Conservation (phyloP, 2,888 invertebrate species). For the Girardia tigrina region DNA sequence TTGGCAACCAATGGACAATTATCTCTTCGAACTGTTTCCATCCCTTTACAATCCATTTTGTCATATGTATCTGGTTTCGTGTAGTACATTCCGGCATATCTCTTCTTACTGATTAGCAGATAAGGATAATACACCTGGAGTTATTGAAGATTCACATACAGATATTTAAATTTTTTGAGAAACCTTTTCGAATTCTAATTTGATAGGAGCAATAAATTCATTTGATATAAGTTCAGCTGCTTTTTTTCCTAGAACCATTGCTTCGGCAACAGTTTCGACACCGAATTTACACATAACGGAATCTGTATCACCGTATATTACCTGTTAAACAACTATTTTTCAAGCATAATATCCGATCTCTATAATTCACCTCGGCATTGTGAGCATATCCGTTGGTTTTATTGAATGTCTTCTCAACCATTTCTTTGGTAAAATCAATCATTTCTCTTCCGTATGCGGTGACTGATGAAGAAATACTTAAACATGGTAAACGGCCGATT, state of each 20-base stretch:
- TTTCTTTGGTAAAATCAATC: constrained; percentile 85
- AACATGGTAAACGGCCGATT: constrained; percentile 80
- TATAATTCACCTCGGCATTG: constrained; percentile 63
- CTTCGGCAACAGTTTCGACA: constrained; percentile 70
- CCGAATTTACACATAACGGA: constrained; percentile 99
- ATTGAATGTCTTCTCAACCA: constrained; percentile 67
- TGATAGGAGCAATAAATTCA: constrained; percentile 86
- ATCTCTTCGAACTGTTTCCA: constrained; percentile 92
- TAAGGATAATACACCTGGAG: constrained; percentile 81
- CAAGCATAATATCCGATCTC: not conserved
- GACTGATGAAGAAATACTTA: constrained; percentile 83
- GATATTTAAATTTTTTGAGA: not conserved
- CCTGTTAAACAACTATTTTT: constrained; percentile 45
- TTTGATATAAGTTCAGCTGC: constrained; percentile 79
- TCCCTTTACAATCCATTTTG: constrained; percentile 92
- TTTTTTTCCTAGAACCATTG: constrained; percentile 81
- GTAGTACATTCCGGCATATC: constrained; percentile 77
- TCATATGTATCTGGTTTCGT: constrained; percentile 77
- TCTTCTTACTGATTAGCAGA: constrained; percentile 89
- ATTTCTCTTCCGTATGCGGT: constrained; percentile 82
- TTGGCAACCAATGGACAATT: constrained; percentile 92
- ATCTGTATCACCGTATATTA: constrained; percentile 97
- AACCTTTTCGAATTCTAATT: constrained; percentile 91
- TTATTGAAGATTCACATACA: not conserved
- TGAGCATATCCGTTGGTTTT: constrained; percentile 69